Evolutionary conservation across 2,888 invertebrate species (phyloP), one percentile per base, ranked within the genome.

Genomic region (Emmelina monodactyla): DNA sequence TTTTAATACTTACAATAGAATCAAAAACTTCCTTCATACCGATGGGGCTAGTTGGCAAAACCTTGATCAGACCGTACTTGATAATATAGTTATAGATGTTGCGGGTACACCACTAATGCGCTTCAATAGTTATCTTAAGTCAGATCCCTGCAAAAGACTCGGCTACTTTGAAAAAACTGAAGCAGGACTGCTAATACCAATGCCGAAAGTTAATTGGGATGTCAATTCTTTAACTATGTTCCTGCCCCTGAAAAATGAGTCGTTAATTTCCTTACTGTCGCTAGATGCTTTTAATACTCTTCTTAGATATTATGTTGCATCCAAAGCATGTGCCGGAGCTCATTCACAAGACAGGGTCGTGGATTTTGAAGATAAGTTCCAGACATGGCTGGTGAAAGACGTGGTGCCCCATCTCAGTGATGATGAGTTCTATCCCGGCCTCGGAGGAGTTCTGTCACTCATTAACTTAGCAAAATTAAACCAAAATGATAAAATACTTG

Each of bases 201-300:
- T 85, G 25, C 88, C 88, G 0, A 78, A 78, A 41, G 73, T 88
- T 22, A 83, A 84, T 47, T 83, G 86, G 60, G 67, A 76, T 29
- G 48, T 53, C 2, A 53, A 67, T n/a, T 73, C 82, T 0, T 66
- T 71, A 19, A 71, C 82, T n/a, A 82, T 88, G 49, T 86, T 86
- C 33, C 47, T 88, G 14, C 88, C 88, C 0, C 73, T 87, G 33
- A 83, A 75, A 47, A 62, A 63, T 29, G 39, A 53, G 10, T 50
- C 65, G 0, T 37, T 69, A 3, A 44, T 72, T 22, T 40, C 53
- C 12, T 45, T 79, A 2, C 43, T 51, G 2, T 55, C 57, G 1
- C 55, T 56, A 14, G 46, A 60, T 30, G 43, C 60, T 1, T 56
- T 62, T 7, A 63, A 70, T 35, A 64, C 73, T 14, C 55, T 88